These are phyloP conservation scores for Polydrusus cervinus DNA, from an alignment of 2,888 invertebrate genomes.

Conservation along the genomic window DNA sequence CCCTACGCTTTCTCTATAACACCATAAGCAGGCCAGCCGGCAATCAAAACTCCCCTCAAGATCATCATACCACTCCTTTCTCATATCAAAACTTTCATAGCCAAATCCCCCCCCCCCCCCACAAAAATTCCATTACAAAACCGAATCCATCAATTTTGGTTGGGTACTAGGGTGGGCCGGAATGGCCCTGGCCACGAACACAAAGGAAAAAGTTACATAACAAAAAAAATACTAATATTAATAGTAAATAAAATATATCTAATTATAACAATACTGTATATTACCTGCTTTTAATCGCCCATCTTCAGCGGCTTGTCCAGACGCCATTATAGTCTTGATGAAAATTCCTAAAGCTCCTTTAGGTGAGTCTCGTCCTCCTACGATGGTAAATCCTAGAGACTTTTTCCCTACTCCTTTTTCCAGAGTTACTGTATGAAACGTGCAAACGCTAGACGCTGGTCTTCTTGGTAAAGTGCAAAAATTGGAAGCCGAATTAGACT, in stretches of 20 bases:
- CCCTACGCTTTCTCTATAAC: too few species aligned
- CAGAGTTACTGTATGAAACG: conserved; percentile 82
- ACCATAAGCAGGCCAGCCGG: too few species aligned
- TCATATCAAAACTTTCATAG: too few species aligned
- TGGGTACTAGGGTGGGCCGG: too few species aligned
- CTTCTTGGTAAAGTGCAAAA: conserved; percentile 84
- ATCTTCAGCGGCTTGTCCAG: conserved; percentile 89
- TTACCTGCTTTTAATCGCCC: conserved; percentile 87
- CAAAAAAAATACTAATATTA: not conserved
- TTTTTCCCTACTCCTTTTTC: conserved; percentile 89
- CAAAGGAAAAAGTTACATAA: not conserved
- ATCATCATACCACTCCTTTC: too few species aligned
- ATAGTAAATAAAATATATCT: too few species aligned
- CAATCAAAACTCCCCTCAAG: too few species aligned
- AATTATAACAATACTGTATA: too few species aligned
- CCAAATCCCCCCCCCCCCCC: too few species aligned
- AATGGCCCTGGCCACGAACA: too few species aligned
- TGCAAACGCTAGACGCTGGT: conserved; percentile 80
- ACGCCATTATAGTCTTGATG: conserved; percentile 87
- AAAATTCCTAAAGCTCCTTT: conserved; percentile 90
- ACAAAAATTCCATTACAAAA: too few species aligned
- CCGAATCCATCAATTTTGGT: too few species aligned
- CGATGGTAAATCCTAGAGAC: conserved; percentile 91
- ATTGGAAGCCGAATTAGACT: conserved; percentile 69
- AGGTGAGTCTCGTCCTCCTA: conserved; percentile 89